Conservation (phyloP, 2,797 vertebrate species). For the Falco berigora region DNA sequence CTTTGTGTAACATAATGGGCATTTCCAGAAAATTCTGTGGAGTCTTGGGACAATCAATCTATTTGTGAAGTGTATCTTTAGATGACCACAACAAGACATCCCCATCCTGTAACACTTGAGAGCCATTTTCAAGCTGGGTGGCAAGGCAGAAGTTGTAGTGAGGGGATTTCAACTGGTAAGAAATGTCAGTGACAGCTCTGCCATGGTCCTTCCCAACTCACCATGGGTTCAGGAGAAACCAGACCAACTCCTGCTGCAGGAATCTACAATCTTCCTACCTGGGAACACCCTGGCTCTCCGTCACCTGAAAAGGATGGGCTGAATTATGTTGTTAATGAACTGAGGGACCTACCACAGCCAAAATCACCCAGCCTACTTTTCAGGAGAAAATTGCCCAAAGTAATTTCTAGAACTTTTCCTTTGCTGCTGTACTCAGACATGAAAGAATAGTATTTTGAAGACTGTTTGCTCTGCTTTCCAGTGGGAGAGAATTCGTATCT, state of each 20-base stretch:
- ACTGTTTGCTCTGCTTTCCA: background rate
- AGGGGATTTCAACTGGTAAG: background rate
- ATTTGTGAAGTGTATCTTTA: background rate
- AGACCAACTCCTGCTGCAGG: background rate
- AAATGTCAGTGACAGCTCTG: background rate
- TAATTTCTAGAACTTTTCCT: background rate
- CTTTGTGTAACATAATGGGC: background rate
- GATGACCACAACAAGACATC: background rate
- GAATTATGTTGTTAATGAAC: background rate
- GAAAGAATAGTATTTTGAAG: background rate
- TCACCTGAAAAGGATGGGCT: background rate
- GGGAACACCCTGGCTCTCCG: background rate
- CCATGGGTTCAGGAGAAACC: background rate
- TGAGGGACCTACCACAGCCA: background rate
- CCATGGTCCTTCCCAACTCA: background rate
- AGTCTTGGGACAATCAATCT: background rate
- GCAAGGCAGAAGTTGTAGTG: background rate
- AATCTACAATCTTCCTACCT: background rate
- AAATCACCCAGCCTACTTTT: background rate
- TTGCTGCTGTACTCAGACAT: background rate
- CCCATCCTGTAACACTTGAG: background rate
- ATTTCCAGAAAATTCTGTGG: background rate
- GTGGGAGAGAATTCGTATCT: conserved; percentile 9
- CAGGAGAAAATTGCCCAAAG: background rate
- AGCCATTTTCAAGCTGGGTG: background rate